Percentiles rank a stretch among this genome's conserved stretches.
Conservation (phyloP, 1,140 invertebrate genomes). For the Neodiprion fabricii region DNA sequence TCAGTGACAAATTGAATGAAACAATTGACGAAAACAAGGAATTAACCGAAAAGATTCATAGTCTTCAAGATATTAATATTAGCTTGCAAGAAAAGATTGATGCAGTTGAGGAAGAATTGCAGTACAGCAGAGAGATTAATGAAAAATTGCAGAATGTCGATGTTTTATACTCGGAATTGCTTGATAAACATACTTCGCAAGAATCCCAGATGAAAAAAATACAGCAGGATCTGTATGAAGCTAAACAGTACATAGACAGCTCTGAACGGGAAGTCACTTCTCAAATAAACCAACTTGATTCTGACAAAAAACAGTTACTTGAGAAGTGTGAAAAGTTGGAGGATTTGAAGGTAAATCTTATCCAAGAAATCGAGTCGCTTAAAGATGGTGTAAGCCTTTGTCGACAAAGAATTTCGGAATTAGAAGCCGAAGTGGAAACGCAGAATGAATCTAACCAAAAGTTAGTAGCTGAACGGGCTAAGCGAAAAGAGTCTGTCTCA, state of each 20-base stretch:
- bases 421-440: constrained; percentile 50
- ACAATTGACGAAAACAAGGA: constrained; percentile 66
- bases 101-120: constrained; percentile 48
- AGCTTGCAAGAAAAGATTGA: constrained; percentile 49
- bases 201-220: constrained; percentile 33
- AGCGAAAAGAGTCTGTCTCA: constrained; percentile 45
- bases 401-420: constrained; percentile 29
- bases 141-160: constrained; percentile 15
- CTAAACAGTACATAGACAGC: constrained; percentile 26
- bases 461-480: constrained; percentile 48
- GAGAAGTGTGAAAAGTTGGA: constrained; percentile 18
- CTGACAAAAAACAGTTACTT: constrained; percentile 19
- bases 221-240: constrained; percentile 25
- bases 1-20: constrained; percentile 63
- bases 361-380: constrained; percentile 31
- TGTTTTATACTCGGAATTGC: constrained; percentile 25
- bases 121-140: constrained; percentile 12
- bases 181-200: constrained; percentile 17
- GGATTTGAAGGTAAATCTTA: constrained; percentile 28
- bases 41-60: constrained; percentile 58
- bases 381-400: constrained; percentile 22
- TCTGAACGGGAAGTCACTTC: constrained; percentile 10
- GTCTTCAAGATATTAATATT: constrained; percentile 54
- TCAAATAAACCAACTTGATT: constrained; percentile 20
- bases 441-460: constrained; percentile 51